Conservation (phyloP, 2,797 vertebrate species). For the Hippocampus kuda region DNA sequence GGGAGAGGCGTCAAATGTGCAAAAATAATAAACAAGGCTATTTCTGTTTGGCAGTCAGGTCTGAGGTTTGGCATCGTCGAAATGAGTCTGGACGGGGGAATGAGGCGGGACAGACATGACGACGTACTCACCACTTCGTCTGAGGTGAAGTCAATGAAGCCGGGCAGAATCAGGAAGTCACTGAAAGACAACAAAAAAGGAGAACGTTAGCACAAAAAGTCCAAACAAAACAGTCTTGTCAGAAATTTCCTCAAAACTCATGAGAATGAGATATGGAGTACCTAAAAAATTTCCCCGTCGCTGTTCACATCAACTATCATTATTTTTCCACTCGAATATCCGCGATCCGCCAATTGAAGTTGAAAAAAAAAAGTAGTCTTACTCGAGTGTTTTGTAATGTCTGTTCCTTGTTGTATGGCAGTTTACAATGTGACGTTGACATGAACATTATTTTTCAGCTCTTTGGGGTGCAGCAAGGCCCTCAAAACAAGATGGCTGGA, state of each 20-base stretch:
- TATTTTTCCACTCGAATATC: background rate
- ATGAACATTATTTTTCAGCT: background rate
- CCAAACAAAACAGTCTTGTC: too few relatives aligned
- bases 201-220: slow-evolving; percentile 11
- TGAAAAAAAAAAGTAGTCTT: background rate
- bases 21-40: background rate
- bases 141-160: slow-evolving; percentile 91
- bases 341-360: background rate
- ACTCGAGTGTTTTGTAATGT: background rate
- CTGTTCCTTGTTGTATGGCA: background rate
- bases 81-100: background rate
- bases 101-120: too few relatives aligned
- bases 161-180: slow-evolving; percentile 92
- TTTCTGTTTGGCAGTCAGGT: background rate
- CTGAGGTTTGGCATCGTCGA: background rate
- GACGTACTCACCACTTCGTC: slow-evolving; percentile 86
- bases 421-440: background rate
- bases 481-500: background rate
- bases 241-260: background rate
- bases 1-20: slow-evolving; percentile 13
- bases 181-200: slow-evolving; percentile 61
- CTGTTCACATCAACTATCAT: background rate
- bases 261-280: background rate
- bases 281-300: background rate
- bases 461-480: too few relatives aligned